Conservation (phyloP, 2,888 invertebrate species). For the Pyrochroa serraticornis region DNA sequence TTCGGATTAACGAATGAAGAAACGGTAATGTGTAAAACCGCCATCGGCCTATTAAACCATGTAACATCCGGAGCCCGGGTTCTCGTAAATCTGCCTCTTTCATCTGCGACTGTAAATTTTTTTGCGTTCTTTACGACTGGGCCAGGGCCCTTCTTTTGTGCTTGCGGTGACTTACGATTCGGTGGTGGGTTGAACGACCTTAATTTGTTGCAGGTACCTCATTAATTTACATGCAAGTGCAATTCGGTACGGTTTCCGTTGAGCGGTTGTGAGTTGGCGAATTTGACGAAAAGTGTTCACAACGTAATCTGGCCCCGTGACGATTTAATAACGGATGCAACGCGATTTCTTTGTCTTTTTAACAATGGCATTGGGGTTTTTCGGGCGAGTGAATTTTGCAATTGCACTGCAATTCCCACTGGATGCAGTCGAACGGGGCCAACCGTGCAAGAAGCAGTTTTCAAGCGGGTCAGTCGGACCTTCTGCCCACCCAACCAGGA, state of each 20-base stretch:
- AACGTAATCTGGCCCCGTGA: slow-evolving; percentile 19
- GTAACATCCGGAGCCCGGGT: neutral
- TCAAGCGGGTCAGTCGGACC: too few relatives aligned
- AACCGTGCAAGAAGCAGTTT: too few relatives aligned
- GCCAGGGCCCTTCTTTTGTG: neutral
- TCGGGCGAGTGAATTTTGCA: neutral
- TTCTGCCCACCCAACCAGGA: too few relatives aligned
- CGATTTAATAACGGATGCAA: slow-evolving; percentile 18
- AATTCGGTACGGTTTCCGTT: slow-evolving; percentile 20
- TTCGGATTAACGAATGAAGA: neutral
- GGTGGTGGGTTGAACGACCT: slow-evolving; percentile 16
- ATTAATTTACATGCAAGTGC: slow-evolving; percentile 26
- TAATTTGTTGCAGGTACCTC: slow-evolving; percentile 27
- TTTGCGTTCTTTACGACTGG: slow-evolving; percentile 5
- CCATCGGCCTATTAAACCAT: neutral
- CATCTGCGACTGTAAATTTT: slow-evolving; percentile 7
- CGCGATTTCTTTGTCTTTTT: slow-evolving; percentile 7
- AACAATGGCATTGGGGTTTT: slow-evolving; percentile 16
- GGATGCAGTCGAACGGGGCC: neutral
- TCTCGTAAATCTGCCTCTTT: slow-evolving; percentile 2
- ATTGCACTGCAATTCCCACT: too few relatives aligned
- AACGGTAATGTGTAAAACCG: neutral
- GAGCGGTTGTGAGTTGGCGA: slow-evolving; percentile 17
- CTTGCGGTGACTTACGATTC: neutral
- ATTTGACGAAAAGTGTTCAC: slow-evolving; percentile 10